phyloP scores from a whole-genome alignment of 2,888 invertebrate species.

The Rhyacophila evoluta region DNA sequence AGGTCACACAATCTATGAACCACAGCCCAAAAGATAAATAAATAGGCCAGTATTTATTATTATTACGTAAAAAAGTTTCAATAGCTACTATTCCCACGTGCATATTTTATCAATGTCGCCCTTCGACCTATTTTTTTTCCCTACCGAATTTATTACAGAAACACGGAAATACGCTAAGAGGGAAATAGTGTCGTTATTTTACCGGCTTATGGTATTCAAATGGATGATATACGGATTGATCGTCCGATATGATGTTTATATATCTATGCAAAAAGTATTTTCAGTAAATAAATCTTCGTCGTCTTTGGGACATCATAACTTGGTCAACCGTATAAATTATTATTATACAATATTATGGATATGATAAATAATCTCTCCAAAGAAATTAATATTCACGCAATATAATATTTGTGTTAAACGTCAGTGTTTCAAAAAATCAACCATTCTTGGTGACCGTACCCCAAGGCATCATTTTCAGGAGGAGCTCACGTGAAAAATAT shows the following conservation, averaged over 20 bases:
- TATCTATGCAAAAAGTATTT: too few species aligned
- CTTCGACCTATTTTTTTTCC: not conserved
- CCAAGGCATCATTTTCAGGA: too few species aligned
- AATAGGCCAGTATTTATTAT: not conserved
- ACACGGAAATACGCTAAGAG: not conserved
- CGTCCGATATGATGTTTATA: not conserved
- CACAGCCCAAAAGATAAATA: not conserved
- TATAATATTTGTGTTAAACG: too few species aligned
- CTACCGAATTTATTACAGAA: not conserved
- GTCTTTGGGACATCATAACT: too few species aligned
- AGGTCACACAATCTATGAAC: not conserved
- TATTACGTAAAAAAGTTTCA: not conserved
- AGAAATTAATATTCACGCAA: too few species aligned
- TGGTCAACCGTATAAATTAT: too few species aligned
- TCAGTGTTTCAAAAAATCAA: too few species aligned
- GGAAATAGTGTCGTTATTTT: slow-evolving; percentile 8
- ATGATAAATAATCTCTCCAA: too few species aligned
- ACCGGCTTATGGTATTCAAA: not conserved
- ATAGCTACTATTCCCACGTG: slow-evolving; percentile 16
- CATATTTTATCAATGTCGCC: slow-evolving; percentile 4
- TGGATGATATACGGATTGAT: not conserved
- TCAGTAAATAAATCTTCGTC: too few species aligned
- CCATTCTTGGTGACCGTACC: too few species aligned
- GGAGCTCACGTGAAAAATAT: too few species aligned
- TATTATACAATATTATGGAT: too few species aligned